Evolutionary conservation across 2,113 vertebrate species (phyloP).

Genomic region (Struthio camelus): DNA sequence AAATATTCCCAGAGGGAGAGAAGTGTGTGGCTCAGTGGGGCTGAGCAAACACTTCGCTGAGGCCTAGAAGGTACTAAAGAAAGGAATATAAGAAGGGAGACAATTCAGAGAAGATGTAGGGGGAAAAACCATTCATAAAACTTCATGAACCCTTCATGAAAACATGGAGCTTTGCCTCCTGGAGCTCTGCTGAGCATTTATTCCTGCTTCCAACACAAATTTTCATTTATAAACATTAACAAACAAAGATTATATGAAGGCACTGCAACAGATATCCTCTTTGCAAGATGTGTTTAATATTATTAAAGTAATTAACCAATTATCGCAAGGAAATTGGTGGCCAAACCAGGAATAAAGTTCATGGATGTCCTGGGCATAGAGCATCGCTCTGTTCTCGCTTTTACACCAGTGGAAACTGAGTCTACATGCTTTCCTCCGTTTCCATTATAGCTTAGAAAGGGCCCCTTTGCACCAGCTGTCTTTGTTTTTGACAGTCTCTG

Average conservation of each 20-base stretch:
- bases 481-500: background rate
- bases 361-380: background rate
- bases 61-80: background rate
- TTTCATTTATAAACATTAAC: background rate
- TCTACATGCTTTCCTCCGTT: background rate
- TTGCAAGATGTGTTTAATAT: background rate
- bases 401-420: background rate
- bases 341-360: fast-evolving
- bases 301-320: background rate
- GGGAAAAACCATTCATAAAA: background rate
- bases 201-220: background rate
- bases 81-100: fast-evolving
- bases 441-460: background rate
- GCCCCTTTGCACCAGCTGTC: background rate
- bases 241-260: background rate
- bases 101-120: background rate
- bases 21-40: background rate
- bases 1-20: slow-evolving; percentile 82
- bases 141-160: background rate
- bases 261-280: background rate
- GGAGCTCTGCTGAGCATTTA: background rate
- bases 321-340: background rate
- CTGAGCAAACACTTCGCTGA: slow-evolving; percentile 3
- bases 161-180: fast-evolving
- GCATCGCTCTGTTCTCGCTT: background rate